Evolutionary conservation across 2,797 vertebrate genomes (phyloP).

Genomic region (Tapera naevia): DNA sequence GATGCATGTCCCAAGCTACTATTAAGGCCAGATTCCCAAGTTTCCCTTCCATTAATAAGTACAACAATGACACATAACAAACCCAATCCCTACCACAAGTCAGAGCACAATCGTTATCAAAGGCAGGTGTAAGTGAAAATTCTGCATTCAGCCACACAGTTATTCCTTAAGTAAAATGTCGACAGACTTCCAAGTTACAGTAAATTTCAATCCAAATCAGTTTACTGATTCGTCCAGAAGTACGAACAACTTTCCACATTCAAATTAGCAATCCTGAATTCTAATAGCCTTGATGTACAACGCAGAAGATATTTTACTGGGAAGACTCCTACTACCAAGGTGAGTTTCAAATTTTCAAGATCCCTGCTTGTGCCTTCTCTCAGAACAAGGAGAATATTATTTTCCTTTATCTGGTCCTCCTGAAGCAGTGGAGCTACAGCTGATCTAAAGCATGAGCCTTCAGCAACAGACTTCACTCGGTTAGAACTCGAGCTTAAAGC

Average conservation of each 20-base stretch:
- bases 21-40: rapidly evolving
- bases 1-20: not conserved
- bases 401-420: not conserved
- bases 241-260: not conserved
- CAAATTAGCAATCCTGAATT: not conserved
- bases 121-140: not conserved
- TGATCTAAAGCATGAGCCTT: not conserved
- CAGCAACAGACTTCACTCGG: not conserved
- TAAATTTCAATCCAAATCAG: not conserved
- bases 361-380: not conserved
- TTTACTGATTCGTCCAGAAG: not conserved
- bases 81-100: not conserved
- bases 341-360: not conserved
- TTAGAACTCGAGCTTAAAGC: not conserved
- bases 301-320: not conserved
- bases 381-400: not conserved
- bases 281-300: not conserved
- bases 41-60: not conserved
- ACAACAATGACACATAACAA: not conserved
- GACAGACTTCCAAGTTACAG: not conserved
- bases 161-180: not conserved
- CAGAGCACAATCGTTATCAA: not conserved
- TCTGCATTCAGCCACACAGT: not conserved
- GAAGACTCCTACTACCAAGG: not conserved
- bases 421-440: not conserved